phyloP scores from a whole-genome alignment of 2,797 vertebrate genomes.

The Leptodactylus fallax region DNA sequence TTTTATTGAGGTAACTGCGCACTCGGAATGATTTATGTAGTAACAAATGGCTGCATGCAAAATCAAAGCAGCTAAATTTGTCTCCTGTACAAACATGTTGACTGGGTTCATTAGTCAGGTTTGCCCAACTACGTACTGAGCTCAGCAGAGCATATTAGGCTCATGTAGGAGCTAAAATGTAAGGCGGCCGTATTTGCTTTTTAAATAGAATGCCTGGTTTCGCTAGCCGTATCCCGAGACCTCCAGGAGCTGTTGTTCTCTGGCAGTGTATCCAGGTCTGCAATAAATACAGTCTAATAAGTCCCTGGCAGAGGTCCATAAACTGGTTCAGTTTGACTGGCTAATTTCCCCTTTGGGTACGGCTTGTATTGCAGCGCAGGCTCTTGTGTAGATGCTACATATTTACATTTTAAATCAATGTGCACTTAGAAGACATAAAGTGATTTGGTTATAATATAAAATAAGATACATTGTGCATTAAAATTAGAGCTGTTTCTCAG shows the following conservation, averaged over 20 bases:
- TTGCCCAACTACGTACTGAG: slow-evolving; percentile 40
- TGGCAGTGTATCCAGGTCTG: slow-evolving; percentile 32
- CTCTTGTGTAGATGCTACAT: slow-evolving; percentile 6
- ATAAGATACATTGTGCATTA: background rate
- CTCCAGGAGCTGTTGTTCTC: slow-evolving; percentile 39
- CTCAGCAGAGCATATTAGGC: slow-evolving; percentile 51
- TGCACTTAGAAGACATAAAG: background rate
- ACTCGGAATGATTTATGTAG: slow-evolving; percentile 43
- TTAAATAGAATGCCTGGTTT: slow-evolving; percentile 46
- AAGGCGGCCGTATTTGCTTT: slow-evolving; percentile 33
- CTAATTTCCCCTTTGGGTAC: slow-evolving; percentile 45
- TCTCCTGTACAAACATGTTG: slow-evolving; percentile 51
- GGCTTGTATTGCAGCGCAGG: background rate
- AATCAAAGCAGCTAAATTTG: slow-evolving; percentile 53
- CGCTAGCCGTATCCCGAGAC: slow-evolving; percentile 28
- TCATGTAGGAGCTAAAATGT: slow-evolving; percentile 39
- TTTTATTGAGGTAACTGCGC: slow-evolving; percentile 30
- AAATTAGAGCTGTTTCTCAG: background rate
- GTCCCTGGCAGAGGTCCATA: slow-evolving; percentile 41
- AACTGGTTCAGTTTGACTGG: slow-evolving; percentile 31
- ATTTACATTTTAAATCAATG: slow-evolving; percentile 44
- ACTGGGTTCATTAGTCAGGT: slow-evolving; percentile 53
- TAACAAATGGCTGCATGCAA: slow-evolving; percentile 36
- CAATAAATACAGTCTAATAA: slow-evolving; percentile 51
- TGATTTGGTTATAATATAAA: slow-evolving; percentile 8